These are phyloP conservation scores for Theonella swinhoei DNA, from an alignment of 37 sponge, comb jelly and placozoan species.

Conservation along the genomic window DNA sequence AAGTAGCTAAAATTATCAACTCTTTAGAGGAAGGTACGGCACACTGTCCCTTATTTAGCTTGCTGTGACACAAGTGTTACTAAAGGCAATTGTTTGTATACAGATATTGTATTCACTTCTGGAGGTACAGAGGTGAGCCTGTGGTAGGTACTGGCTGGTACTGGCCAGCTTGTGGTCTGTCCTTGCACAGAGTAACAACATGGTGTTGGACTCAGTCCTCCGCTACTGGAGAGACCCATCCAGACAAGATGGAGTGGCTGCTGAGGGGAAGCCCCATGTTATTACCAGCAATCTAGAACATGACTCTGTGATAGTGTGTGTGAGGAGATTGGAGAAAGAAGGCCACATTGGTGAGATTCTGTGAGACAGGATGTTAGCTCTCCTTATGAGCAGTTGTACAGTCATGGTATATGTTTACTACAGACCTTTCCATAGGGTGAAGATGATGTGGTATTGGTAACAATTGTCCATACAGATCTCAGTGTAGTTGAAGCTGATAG, in stretches of 20 bases:
- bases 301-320: slow-evolving; percentile 59
- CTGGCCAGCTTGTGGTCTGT: neutral
- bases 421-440: neutral
- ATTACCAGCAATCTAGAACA: slow-evolving; percentile 85
- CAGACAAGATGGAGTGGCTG: neutral
- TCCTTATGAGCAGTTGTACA: neutral
- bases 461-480: too few species aligned
- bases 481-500: slow-evolving; percentile 22
- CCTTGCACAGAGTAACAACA: slow-evolving; percentile 54
- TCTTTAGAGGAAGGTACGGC: slow-evolving; percentile 30
- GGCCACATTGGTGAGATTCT: slow-evolving; percentile 50
- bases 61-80: neutral
- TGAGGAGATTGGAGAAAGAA: slow-evolving; percentile 39
- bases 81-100: neutral
- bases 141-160: neutral
- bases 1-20: slow-evolving; percentile 65
- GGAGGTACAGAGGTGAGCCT: slow-evolving; percentile 85
- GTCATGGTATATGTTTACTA: neutral
- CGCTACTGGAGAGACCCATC: neutral
- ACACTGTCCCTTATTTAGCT: neutral
- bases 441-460: too few species aligned
- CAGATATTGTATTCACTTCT: slow-evolving; percentile 86
- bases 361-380: neutral
- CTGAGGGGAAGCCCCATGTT: slow-evolving; percentile 56
- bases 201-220: slow-evolving; percentile 42